phyloP scores from a whole-genome alignment of 2,113 vertebrate genomes.

The Pelobates fuscus region DNA sequence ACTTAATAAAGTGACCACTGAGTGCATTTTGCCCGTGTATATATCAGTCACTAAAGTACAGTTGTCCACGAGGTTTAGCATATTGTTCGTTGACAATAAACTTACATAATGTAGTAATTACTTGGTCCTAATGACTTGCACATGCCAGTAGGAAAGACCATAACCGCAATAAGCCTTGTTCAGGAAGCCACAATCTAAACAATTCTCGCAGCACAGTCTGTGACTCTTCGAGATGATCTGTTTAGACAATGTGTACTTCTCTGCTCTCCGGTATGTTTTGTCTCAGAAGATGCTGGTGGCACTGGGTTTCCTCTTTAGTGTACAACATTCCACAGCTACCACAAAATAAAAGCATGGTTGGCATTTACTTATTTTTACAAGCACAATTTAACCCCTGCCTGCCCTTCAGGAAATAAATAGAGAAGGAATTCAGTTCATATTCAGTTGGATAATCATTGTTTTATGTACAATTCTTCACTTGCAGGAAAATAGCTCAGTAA shows the following conservation, averaged over 20 bases:
- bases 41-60: no score
- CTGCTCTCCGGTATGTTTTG: constrained; percentile 8
- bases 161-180: background rate
- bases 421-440: no score
- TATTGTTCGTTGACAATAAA: no score
- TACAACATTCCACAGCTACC: background rate
- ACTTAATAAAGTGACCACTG: background rate
- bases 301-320: background rate
- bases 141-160: background rate
- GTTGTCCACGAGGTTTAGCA: no score
- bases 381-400: no score
- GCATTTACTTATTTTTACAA: no score
- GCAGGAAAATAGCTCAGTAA: no score
- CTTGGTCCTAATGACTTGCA: background rate
- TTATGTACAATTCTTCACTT: no score
- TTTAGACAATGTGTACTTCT: constrained; percentile 1
- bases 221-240: background rate
- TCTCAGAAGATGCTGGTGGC: background rate
- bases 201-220: constrained; percentile 1
- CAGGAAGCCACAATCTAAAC: background rate
- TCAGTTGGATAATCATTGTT: no score
- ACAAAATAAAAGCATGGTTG: background rate
- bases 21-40: background rate
- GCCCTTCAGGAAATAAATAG: no score
- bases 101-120: no score